Evolutionary conservation across 2,888 invertebrate genomes (phyloP).

Genomic region (Pharmacophagus antenor): DNA sequence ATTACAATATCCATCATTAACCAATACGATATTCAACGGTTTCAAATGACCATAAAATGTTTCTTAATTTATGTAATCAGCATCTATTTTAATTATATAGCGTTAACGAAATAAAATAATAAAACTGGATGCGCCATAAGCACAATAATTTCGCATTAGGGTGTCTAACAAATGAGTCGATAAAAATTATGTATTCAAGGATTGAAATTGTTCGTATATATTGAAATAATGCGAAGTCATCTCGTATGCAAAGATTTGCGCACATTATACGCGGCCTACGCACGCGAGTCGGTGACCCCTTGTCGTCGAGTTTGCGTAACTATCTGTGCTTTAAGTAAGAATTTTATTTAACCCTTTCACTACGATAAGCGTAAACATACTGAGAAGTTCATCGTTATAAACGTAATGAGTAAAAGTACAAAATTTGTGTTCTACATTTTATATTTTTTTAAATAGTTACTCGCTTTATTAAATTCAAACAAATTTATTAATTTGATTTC

Average conservation of each 20-base stretch:
- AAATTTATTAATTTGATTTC: too few relatives aligned
- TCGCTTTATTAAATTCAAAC: too few relatives aligned
- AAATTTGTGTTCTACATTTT: too few relatives aligned
- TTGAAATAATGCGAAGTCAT: conserved; percentile 20
- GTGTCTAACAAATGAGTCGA: conserved; percentile 5
- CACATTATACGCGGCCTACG: conserved; percentile 7
- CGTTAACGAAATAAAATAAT: background rate
- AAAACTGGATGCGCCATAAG: background rate
- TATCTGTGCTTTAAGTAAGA: conserved; percentile 14
- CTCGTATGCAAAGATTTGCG: conserved; percentile 25
- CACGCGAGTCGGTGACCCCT: conserved; percentile 20
- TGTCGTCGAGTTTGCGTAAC: conserved; percentile 14
- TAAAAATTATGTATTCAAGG: conserved; percentile 1
- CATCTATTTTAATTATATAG: too few relatives aligned
- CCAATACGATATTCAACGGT: too few relatives aligned
- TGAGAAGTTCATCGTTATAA: too few relatives aligned
- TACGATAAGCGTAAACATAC: background rate
- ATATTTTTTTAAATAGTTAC: too few relatives aligned
- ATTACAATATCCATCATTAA: too few relatives aligned
- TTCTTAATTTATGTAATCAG: too few relatives aligned
- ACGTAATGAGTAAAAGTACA: too few relatives aligned
- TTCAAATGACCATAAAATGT: too few relatives aligned
- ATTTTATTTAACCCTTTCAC: background rate
- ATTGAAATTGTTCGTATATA: conserved; percentile 6
- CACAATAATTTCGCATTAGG: background rate